These are phyloP conservation scores for Minunthozetes semirufus DNA, from an alignment of 2,888 invertebrate genomes.

Conservation along the genomic window DNA sequence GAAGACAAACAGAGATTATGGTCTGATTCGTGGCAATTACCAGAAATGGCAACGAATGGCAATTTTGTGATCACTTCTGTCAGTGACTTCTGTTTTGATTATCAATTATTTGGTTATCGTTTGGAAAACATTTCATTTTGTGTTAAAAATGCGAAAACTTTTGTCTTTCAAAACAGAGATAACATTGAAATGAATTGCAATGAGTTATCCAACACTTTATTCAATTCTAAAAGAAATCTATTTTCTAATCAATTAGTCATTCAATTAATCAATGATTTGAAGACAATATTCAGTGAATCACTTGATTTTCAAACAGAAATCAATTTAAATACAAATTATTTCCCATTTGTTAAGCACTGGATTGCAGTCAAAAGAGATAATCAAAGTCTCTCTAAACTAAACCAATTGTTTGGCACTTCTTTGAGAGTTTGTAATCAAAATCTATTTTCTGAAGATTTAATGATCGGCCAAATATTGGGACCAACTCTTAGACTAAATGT, in stretches of 20 bases:
- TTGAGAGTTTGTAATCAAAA: not conserved
- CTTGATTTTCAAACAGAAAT: not conserved
- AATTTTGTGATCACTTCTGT: conserved; percentile 31
- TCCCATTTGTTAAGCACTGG: conserved; percentile 21
- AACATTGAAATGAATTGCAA: not conserved
- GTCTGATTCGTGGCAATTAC: conserved; percentile 35
- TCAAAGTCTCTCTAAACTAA: not conserved
- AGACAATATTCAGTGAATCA: not conserved
- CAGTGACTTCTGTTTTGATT: conserved; percentile 22
- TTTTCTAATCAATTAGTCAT: conserved; percentile 2
- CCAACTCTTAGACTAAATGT: not conserved
- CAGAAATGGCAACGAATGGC: conserved; percentile 30
- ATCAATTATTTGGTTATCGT: conserved; percentile 34
- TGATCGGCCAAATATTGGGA: not conserved
- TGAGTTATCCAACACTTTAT: not conserved
- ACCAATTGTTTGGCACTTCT: not conserved
- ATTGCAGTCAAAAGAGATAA: not conserved
- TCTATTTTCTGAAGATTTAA: not conserved
- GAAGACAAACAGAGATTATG: not conserved
- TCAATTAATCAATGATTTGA: conserved; percentile 8
- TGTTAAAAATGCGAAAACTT: not conserved
- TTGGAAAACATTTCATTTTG: conserved; percentile 28
- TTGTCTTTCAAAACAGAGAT: conserved; percentile 9
- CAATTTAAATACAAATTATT: conserved; percentile 2
- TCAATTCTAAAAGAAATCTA: conserved; percentile 1